Evolutionary conservation across 2,888 invertebrate species (phyloP), one percentile per base, ranked within the genome.

Genomic region (Arge pagana): DNA sequence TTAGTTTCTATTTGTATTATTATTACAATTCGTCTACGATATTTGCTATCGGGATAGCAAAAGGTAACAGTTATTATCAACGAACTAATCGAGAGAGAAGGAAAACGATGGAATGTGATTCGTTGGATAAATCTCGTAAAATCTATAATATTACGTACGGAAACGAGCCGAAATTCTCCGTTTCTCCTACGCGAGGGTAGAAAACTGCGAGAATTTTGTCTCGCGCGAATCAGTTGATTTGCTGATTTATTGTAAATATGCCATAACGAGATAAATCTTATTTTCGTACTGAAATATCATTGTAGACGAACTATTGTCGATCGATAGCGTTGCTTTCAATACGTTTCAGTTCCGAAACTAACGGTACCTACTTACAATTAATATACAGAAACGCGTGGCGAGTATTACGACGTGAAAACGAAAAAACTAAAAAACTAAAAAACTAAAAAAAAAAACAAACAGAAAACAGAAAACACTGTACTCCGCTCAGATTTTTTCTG

Each of bases 281-380:
- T 28, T 42, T 30, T 18, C 31, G 19, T 30, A 42, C 31, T 28
- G 6, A 19, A 21, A 21, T 21, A 37, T 16, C 18, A 3, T 19
- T 23, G 35, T 33, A 31, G 23, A 45, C 33, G 18, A 33, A 16
- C 45, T 45, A 45, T 45, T 33, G 31, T 35, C 33, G 23, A 45
- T 45, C 33, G 23, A 45, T 45, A 45, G 28, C 8, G 23, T 45
- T 45, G 35, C 45, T 45, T 45, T 45, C 45, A 45, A 23, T 45
- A 35, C 23, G 33, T 45, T 45, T 45, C 35, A 15, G 23, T 33
- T 45, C 33, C 11, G 6, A 45, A 45, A 33, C 35, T 15, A 45
- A 45, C 21, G 28, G 31, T 26, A 39, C n/a, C 11, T 39, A 31
- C 30, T 16, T 42, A 30, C 31, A 26, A 8, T n/a, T 26, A 18